Percentiles rank a stretch among this genome's conserved stretches.
phyloP scores from a whole-genome alignment of 1,140 invertebrate species.

The Ostrea denselamellosa region DNA sequence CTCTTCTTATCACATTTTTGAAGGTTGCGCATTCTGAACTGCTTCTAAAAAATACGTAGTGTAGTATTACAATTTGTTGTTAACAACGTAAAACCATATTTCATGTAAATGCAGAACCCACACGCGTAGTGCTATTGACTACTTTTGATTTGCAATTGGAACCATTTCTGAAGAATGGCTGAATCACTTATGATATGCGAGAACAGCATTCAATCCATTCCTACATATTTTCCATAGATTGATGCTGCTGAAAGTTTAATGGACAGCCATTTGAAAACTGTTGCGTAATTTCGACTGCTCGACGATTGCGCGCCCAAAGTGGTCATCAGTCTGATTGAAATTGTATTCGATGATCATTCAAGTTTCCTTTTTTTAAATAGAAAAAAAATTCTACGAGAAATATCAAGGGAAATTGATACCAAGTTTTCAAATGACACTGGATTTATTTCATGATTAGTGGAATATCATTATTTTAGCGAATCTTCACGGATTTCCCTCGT shows the following conservation, averaged over 20 bases:
- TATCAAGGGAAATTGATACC: neutral
- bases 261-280: neutral
- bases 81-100: no score
- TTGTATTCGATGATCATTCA: neutral
- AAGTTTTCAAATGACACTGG: neutral
- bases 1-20: no score
- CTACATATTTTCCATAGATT: neutral
- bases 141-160: no score
- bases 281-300: neutral
- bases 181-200: neutral
- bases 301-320: neutral
- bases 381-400: neutral
- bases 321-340: neutral
- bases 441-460: neutral
- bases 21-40: no score
- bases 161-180: no score
- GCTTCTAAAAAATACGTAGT: no score
- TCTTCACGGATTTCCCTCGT: neutral
- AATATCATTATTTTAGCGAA: neutral
- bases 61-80: no score
- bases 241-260: neutral
- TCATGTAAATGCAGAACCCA: no score
- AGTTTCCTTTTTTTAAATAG: neutral
- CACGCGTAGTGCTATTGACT: no score
- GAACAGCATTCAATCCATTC: neutral